Conservation (phyloP, 2,888 invertebrate species). For the Candidula unifasciata region DNA sequence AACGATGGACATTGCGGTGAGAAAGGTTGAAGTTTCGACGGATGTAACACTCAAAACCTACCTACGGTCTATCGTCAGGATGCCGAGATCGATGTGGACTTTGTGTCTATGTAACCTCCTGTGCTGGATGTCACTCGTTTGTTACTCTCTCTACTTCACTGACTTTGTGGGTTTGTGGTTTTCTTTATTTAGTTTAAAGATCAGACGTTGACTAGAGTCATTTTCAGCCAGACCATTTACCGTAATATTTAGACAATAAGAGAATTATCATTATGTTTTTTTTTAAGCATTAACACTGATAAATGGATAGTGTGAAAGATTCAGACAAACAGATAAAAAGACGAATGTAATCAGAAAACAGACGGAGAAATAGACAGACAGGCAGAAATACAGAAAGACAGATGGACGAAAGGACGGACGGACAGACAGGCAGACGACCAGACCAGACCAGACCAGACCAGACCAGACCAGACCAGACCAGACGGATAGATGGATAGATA, state of each 20-base stretch:
- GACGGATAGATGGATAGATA: neutral
- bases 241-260: too few species aligned
- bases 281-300: too few species aligned
- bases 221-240: too few species aligned
- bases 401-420: neutral
- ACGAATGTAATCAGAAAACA: neutral
- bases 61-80: conserved; percentile 91
- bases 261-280: neutral
- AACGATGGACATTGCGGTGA: neutral
- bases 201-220: neutral
- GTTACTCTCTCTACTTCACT: conserved; percentile 96
- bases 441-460: too few species aligned
- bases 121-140: conserved; percentile 98
- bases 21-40: conserved; percentile 58
- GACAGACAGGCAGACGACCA: neutral
- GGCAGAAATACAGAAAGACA: too few species aligned
- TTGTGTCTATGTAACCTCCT: conserved; percentile 95
- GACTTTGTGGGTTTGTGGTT: conserved; percentile 88
- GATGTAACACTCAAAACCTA: conserved; percentile 84
- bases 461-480: too few species aligned
- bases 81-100: conserved; percentile 90
- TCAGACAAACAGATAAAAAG: neutral
- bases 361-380: too few species aligned
- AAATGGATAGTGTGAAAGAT: neutral
- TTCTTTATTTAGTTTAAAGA: neutral